phyloP scores from a whole-genome alignment of 2,113 vertebrate genomes.

The Onychostoma macrolepis region DNA sequence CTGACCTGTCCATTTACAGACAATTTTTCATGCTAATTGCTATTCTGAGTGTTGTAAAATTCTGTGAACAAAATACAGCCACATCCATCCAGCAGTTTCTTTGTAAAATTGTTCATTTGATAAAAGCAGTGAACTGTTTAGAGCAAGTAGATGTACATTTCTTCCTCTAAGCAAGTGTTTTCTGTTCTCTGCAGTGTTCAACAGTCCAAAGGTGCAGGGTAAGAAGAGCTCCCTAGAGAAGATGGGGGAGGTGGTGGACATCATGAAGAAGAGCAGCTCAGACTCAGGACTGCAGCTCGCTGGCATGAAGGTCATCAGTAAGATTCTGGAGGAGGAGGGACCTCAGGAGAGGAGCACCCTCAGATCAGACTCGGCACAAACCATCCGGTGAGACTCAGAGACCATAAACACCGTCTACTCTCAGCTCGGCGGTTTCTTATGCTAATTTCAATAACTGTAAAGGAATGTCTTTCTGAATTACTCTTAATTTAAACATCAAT shows the following conservation, averaged over 20 bases:
- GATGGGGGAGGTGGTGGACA: conserved; percentile 76
- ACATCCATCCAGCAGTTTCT: not conserved
- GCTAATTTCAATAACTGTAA: not conserved
- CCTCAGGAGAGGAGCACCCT: conserved; percentile 72
- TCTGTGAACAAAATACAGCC: not conserved
- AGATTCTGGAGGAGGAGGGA: conserved; percentile 80
- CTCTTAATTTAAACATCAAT: not conserved
- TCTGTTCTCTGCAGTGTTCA: conserved; percentile 67
- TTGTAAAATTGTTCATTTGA: not conserved
- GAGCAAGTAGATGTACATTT: not conserved
- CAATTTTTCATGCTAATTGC: not conserved
- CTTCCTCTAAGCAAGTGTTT: not conserved
- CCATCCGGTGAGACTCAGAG: conserved; percentile 68
- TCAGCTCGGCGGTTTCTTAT: not conserved
- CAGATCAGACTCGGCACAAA: conserved; percentile 71
- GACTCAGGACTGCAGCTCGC: conserved; percentile 77
- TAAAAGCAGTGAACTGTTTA: not conserved
- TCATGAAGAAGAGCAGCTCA: conserved; percentile 77
- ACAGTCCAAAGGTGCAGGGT: conserved; percentile 69
- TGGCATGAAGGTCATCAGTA: conserved; percentile 75
- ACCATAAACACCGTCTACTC: not conserved
- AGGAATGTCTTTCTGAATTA: not conserved
- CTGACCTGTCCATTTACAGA: too few relatives aligned
- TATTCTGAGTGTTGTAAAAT: not conserved
- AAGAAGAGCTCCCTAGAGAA: conserved; percentile 78